Evolutionary conservation across 2,113 vertebrate species (phyloP).

Genomic region (Scopus umbretta): DNA sequence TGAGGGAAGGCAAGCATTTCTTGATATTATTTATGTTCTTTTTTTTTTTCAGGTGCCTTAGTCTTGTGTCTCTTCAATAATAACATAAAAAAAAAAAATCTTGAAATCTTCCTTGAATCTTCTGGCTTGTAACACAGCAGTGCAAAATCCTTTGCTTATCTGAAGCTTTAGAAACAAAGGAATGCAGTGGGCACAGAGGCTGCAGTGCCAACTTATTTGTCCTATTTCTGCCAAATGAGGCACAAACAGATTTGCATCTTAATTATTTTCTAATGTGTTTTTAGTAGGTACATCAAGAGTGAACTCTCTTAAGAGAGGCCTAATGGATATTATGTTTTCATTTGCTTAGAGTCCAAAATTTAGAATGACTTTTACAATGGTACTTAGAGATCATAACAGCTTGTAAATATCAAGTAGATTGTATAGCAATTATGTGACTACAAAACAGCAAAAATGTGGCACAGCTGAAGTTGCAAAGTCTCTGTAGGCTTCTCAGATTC

Average conservation of each 20-base stretch:
- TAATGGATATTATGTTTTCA: not conserved
- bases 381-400: not conserved
- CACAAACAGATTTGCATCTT: slow-evolving; percentile 23
- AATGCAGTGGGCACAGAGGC: not conserved
- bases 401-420: not conserved
- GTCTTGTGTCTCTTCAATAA: not conserved
- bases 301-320: not conserved
- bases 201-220: not conserved
- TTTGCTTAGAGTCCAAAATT: not conserved
- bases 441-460: not conserved
- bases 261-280: not conserved
- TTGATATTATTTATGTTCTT: not conserved
- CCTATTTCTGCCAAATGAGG: not conserved
- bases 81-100: not conserved
- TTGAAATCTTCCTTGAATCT: not conserved
- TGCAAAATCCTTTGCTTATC: not conserved
- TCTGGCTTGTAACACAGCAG: not conserved
- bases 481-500: not conserved
- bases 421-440: not conserved
- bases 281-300: not conserved
- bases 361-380: not conserved
- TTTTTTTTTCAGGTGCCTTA: not conserved
- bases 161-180: not conserved
- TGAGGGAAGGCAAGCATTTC: not conserved
- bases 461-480: not conserved